Percentiles rank a stretch among this genome's conserved stretches.
phyloP scores from a whole-genome alignment of 1,140 invertebrate species.

The Cecropterus lyciades region DNA sequence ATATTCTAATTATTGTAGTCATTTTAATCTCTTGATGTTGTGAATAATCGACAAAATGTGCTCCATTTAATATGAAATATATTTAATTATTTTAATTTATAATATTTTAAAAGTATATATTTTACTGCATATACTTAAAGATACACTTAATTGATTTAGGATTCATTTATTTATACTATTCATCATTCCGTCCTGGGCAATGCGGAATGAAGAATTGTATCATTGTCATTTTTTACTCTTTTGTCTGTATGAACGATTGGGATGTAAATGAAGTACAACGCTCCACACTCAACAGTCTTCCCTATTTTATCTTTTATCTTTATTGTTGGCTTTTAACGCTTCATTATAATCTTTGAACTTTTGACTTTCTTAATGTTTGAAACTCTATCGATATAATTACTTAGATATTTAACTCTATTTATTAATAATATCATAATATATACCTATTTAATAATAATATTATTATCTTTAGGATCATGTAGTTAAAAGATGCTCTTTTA shows the following conservation, averaged over 20 bases:
- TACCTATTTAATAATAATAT: not conserved
- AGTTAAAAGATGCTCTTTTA: no score
- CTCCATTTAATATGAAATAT: no score
- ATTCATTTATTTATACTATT: conserved; percentile 52
- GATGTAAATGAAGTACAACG: conserved; percentile 37
- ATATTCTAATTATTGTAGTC: conserved; percentile 10
- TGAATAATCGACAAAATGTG: conserved; percentile 50
- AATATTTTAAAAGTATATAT: not conserved
- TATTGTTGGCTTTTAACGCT: not conserved
- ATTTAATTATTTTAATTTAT: conserved; percentile 31
- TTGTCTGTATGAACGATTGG: conserved; percentile 18
- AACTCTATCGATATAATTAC: not conserved
- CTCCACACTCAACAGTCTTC: conserved; percentile 43
- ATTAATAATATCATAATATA: not conserved
- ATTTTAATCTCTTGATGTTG: conserved; percentile 66
- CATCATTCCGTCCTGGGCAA: conserved; percentile 80
- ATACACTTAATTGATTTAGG: conserved; percentile 21
- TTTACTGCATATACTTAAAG: no score
- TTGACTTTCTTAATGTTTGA: not conserved
- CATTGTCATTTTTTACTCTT: not conserved
- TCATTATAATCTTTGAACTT: not conserved
- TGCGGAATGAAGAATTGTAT: conserved; percentile 79
- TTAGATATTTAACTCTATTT: not conserved
- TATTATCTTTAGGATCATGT: not conserved
- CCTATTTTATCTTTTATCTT: not conserved